Evolutionary conservation across 2,888 invertebrate genomes (phyloP).

Genomic region (Aspidiotus destructor): DNA sequence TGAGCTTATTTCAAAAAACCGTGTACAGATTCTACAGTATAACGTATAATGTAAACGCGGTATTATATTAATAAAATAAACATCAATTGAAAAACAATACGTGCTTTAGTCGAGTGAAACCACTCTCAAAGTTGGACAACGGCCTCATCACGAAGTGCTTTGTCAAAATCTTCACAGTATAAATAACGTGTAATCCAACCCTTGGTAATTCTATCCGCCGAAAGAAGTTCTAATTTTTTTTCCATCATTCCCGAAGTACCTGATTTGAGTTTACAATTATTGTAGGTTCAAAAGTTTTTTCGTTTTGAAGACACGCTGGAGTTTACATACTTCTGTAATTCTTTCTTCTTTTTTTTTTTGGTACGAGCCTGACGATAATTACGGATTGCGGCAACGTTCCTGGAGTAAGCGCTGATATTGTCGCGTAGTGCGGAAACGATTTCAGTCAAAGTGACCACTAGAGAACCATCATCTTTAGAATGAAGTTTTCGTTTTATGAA

Average conservation of each 20-base stretch:
- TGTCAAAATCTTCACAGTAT: neutral
- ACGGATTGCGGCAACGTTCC: constrained; percentile 1
- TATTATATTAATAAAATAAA: constrained; percentile 1
- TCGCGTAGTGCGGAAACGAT: no score
- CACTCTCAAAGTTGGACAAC: constrained; percentile 4
- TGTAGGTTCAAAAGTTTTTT: neutral
- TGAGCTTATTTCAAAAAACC: no score
- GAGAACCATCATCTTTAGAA: no score
- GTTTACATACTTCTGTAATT: no score
- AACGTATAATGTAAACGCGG: no score
- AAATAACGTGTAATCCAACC: neutral
- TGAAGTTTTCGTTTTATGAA: no score
- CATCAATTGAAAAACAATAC: constrained; percentile 4
- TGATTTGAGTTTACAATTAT: neutral
- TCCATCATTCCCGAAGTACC: neutral
- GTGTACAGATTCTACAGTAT: no score
- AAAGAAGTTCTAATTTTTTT: neutral
- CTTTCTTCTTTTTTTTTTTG: neutral
- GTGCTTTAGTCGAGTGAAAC: neutral
- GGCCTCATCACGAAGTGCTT: constrained; percentile 2
- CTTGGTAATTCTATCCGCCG: neutral
- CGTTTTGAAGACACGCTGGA: neutral
- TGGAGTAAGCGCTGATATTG: neutral
- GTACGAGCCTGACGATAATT: neutral
- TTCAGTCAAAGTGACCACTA: no score